A percentile compares a stretch with the other conserved stretches of the same genome.
Evolutionary conservation across 2,113 vertebrate species (phyloP).

Genomic region (Pleuronectes platessa): DNA sequence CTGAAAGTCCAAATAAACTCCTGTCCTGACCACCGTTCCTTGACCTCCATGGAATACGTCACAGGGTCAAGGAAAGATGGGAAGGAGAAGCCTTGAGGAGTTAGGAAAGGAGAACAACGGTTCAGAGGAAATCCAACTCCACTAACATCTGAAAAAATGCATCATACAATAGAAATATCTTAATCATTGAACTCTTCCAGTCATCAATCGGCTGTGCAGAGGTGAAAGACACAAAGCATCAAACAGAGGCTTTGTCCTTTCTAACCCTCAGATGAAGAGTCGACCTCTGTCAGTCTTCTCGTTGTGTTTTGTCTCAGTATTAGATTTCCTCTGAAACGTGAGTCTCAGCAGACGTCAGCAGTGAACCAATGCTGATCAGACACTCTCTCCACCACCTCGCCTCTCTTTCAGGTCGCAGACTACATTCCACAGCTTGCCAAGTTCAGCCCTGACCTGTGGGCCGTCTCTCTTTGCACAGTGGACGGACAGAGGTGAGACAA

Average conservation of each 20-base stretch:
- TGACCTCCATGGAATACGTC: too few relatives aligned
- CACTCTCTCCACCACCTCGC: neutral
- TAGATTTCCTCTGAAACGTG: constrained; percentile 24
- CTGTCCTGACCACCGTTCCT: too few relatives aligned
- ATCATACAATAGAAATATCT: neutral
- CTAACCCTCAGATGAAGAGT: neutral
- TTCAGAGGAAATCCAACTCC: too few relatives aligned
- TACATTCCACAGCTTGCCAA: constrained; percentile 98
- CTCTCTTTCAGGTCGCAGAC: constrained; percentile 90
- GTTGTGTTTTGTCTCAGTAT: constrained; percentile 10
- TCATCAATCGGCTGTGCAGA: neutral
- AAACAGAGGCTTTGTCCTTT: constrained; percentile 17
- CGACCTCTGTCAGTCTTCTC: constrained; percentile 2
- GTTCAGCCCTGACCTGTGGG: constrained; percentile 97
- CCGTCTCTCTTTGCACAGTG: constrained; percentile 95
- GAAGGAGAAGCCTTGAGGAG: too few relatives aligned
- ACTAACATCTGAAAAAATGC: too few relatives aligned
- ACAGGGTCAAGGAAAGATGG: too few relatives aligned
- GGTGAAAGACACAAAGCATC: neutral
- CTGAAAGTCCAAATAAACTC: too few relatives aligned
- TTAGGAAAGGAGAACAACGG: too few relatives aligned
- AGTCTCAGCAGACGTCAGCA: constrained; percentile 27
- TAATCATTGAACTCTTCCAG: neutral
- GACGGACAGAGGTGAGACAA: constrained; percentile 94
- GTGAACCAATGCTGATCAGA: constrained; percentile 6